A percentile compares a stretch with the other conserved stretches of the same genome.
phyloP scores from a whole-genome alignment of 2,113 vertebrate species.

The Vimba vimba region DNA sequence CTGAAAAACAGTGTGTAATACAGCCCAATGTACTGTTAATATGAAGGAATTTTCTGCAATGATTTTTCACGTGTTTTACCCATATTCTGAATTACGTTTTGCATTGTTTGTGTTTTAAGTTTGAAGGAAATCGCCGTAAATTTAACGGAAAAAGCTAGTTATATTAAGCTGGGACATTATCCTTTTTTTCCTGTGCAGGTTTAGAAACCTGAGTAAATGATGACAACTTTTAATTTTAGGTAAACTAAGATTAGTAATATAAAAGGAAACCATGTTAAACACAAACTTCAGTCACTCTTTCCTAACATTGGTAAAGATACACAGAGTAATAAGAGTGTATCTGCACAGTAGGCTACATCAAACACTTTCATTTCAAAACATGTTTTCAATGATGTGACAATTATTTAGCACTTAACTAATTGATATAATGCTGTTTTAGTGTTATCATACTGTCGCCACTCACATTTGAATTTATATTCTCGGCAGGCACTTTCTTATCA shows the following conservation, averaged over 20 bases:
- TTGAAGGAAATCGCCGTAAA: too few species aligned
- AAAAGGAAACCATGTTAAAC: background rate
- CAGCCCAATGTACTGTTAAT: too few species aligned
- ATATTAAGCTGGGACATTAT: too few species aligned
- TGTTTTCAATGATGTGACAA: background rate
- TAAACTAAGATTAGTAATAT: background rate
- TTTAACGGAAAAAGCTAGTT: too few species aligned
- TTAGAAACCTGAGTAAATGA: background rate
- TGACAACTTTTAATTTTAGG: background rate
- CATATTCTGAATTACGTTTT: too few species aligned
- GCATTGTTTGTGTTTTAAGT: too few species aligned
- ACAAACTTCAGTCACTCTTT: background rate
- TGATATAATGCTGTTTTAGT: slow-evolving; percentile 4
- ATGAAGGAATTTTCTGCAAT: too few species aligned
- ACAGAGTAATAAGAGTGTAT: background rate
- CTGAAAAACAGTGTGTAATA: too few species aligned
- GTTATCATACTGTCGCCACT: background rate
- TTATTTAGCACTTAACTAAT: slow-evolving; percentile 22
- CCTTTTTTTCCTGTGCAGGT: too few species aligned
- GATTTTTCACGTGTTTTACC: too few species aligned
- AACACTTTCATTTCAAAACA: background rate
- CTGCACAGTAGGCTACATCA: slow-evolving; percentile 11
- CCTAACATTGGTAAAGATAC: background rate
- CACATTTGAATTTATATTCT: slow-evolving; percentile 15
- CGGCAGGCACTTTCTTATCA: slow-evolving; percentile 27